These are phyloP conservation scores for Caenorhabditis latens DNA, from an alignment of 1,140 invertebrate species.

Conservation along the genomic window DNA sequence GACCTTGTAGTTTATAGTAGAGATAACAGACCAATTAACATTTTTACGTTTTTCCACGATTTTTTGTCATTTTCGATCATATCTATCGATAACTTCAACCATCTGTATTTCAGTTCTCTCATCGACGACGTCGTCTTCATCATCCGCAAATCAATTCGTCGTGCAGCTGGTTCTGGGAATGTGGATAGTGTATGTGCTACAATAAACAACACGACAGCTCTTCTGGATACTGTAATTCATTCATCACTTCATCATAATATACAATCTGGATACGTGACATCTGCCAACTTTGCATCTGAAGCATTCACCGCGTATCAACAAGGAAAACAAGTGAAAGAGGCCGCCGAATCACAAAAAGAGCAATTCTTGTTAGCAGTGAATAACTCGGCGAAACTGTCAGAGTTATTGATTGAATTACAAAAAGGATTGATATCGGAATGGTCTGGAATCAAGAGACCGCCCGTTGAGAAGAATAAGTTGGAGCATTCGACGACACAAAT, in stretches of 20 bases:
- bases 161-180: conserved; percentile 89
- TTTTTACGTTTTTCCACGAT: too few species aligned
- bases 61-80: too few species aligned
- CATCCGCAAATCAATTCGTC: conserved; percentile 91
- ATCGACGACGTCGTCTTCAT: conserved; percentile 99
- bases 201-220: conserved; percentile 90
- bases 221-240: conserved; percentile 89
- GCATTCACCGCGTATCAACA: conserved; percentile 68
- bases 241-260: conserved; percentile 82
- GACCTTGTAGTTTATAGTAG: too few species aligned
- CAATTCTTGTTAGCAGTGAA: conserved; percentile 55
- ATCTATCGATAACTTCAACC: too few species aligned
- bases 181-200: conserved; percentile 96
- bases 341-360: conserved; percentile 51
- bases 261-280: conserved; percentile 68
- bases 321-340: conserved; percentile 65
- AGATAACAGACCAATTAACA: too few species aligned
- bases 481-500: conserved; percentile 66
- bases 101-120: conserved; percentile 82
- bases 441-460: conserved; percentile 80
- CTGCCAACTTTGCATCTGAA: conserved; percentile 70
- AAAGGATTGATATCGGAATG: conserved; percentile 79
- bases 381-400: conserved; percentile 44
- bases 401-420: conserved; percentile 83
- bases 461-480: conserved; percentile 79